Percentiles rank a stretch among this genome's conserved stretches.
These are phyloP conservation scores for Agapostemon virescens DNA, from an alignment of 2,888 invertebrate species.

Conservation along the genomic window DNA sequence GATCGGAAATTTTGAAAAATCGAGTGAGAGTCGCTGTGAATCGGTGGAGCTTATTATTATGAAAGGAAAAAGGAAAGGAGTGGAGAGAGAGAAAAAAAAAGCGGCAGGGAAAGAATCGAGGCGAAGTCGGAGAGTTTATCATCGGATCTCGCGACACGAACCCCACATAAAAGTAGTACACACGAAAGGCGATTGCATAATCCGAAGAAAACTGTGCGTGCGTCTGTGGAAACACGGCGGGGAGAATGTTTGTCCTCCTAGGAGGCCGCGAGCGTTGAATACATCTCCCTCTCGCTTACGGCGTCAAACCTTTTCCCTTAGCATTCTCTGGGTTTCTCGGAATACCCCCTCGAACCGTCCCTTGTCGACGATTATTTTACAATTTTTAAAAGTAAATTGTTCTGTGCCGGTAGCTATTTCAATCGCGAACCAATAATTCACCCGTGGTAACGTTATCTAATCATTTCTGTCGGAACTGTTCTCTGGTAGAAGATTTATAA, in stretches of 20 bases:
- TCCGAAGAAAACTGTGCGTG: slow-evolving; percentile 68
- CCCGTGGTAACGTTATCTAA: not conserved
- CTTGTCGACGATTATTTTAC: not conserved
- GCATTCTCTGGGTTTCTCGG: not conserved
- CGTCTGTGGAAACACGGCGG: slow-evolving; percentile 23
- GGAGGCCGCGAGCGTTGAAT: slow-evolving; percentile 10
- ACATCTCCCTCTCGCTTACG: not conserved
- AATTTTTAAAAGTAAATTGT: not conserved
- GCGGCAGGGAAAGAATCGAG: slow-evolving; percentile 33
- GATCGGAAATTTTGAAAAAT: too few species aligned
- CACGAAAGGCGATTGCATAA: slow-evolving; percentile 71
- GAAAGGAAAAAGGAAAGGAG: not conserved
- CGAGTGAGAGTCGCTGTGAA: too few species aligned
- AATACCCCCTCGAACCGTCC: not conserved
- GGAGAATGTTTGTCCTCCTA: slow-evolving; percentile 33
- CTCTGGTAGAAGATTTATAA: not conserved
- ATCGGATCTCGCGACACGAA: slow-evolving; percentile 71
- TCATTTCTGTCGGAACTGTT: not conserved
- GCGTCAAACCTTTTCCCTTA: not conserved
- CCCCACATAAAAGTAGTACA: slow-evolving; percentile 70
- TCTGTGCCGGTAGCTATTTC: not conserved
- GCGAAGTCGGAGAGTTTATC: slow-evolving; percentile 66
- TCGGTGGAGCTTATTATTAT: slow-evolving; percentile 39
- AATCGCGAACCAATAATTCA: not conserved
- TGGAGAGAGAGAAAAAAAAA: slow-evolving; percentile 29